Conservation (phyloP, 2,113 vertebrate species). For the Pseudonaja textilis region DNA sequence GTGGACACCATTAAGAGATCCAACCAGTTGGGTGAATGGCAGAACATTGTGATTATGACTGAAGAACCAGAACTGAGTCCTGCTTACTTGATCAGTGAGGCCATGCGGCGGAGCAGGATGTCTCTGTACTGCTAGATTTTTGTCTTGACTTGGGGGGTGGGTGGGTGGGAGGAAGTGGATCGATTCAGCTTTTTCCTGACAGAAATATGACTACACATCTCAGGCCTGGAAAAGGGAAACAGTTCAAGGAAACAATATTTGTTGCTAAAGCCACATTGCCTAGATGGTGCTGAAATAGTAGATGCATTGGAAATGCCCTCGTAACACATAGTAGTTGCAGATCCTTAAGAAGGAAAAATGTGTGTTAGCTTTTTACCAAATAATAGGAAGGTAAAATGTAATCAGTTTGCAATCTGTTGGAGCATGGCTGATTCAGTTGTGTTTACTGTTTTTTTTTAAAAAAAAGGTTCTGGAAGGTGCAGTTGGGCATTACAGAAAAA, state of each 20-base stretch:
- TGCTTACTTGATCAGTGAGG: conserved; percentile 95
- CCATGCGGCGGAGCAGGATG: conserved; percentile 95
- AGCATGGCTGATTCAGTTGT: conserved; percentile 53
- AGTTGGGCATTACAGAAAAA: conserved; percentile 43
- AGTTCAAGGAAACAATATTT: not conserved
- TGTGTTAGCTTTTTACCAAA: conserved; percentile 38
- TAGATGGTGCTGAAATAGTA: conserved; percentile 41
- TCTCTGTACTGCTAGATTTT: conserved; percentile 90
- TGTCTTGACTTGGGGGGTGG: conserved; percentile 11
- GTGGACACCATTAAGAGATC: conserved; percentile 98
- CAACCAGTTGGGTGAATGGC: conserved; percentile 95
- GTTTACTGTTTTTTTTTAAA: conserved; percentile 65
- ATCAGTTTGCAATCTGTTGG: conserved; percentile 44
- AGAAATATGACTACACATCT: conserved; percentile 35
- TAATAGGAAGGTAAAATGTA: not conserved
- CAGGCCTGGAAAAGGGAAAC: conserved; percentile 36
- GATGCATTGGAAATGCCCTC: conserved; percentile 30
- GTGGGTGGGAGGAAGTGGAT: not conserved
- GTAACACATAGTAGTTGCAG: conserved; percentile 12
- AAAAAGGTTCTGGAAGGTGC: conserved; percentile 47
- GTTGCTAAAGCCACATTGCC: conserved; percentile 26
- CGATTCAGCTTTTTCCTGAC: conserved; percentile 37
- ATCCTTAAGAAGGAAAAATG: conserved; percentile 44
- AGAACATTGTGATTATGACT: conserved; percentile 94
- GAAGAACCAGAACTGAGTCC: conserved; percentile 96